Percentiles rank a stretch among this genome's conserved stretches.
These are phyloP conservation scores for Engystomops pustulosus DNA, from an alignment of 2,113 vertebrate species.

Conservation along the genomic window DNA sequence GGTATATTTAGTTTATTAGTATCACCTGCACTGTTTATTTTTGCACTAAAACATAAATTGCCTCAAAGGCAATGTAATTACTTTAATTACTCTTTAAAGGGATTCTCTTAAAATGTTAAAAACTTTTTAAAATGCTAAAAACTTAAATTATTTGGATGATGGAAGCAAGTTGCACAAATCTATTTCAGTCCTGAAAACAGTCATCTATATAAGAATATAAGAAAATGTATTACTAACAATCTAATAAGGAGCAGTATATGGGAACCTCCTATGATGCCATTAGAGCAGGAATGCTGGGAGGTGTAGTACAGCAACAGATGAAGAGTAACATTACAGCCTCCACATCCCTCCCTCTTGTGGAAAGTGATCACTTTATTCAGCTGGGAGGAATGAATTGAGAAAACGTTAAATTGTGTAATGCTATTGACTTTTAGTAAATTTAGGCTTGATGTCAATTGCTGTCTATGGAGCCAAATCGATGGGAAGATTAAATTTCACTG, in stretches of 20 bases:
- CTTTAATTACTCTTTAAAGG: too few species aligned
- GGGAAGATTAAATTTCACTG: conserved; percentile 47
- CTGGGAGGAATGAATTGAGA: conserved; percentile 40
- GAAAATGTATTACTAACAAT: too few species aligned
- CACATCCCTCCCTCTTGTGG: background rate
- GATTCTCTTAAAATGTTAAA: too few species aligned
- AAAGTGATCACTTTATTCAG: conserved; percentile 27
- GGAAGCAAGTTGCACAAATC: too few species aligned
- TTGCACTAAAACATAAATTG: too few species aligned
- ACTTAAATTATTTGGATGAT: too few species aligned
- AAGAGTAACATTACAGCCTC: background rate
- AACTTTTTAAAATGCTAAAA: too few species aligned
- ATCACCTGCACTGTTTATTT: too few species aligned
- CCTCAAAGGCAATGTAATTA: too few species aligned
- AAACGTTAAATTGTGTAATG: conserved; percentile 36
- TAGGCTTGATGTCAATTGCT: conserved; percentile 49
- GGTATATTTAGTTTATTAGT: too few species aligned
- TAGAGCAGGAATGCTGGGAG: background rate
- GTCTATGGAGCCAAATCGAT: conserved; percentile 52
- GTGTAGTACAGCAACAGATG: background rate
- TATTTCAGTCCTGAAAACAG: too few species aligned
- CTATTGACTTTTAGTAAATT: conserved; percentile 48
- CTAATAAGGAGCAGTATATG: background rate
- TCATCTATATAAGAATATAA: too few species aligned
- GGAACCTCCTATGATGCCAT: conserved; percentile 3